Evolutionary conservation across 2,113 vertebrate species (phyloP).

Genomic region (Crocuta crocuta): DNA sequence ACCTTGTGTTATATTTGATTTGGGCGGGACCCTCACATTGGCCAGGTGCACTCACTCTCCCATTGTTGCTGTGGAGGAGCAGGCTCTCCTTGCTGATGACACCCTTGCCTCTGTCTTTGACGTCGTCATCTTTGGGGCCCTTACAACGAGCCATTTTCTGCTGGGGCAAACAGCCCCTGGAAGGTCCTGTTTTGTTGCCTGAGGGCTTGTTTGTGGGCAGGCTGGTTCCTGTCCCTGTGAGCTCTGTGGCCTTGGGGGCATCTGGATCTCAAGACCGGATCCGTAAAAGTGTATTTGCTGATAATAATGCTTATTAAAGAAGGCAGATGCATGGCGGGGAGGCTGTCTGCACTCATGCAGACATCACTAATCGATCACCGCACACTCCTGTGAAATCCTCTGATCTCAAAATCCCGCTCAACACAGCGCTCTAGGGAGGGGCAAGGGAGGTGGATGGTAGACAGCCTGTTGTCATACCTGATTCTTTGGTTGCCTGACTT

Average conservation of each 20-base stretch:
- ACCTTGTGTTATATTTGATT: not conserved
- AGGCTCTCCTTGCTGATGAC: not conserved
- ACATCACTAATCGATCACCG: not conserved
- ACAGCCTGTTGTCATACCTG: not conserved
- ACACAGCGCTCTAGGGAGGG: not conserved
- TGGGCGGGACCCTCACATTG: not conserved
- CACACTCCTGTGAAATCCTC: not conserved
- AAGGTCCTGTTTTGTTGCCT: not conserved
- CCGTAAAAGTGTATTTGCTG: not conserved
- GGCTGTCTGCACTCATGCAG: not conserved
- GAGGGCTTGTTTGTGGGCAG: not conserved
- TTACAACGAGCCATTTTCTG: not conserved
- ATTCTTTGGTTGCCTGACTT: not conserved
- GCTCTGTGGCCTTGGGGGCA: not conserved
- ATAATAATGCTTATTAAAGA: too few relatives aligned
- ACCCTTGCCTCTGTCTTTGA: not conserved
- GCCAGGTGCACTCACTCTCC: too few relatives aligned
- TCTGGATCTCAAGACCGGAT: not conserved
- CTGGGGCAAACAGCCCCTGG: accelerated
- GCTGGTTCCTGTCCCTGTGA: not conserved
- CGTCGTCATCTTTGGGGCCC: not conserved
- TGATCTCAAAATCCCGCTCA: not conserved
- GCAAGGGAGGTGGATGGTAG: accelerated
- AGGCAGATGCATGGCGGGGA: not conserved
- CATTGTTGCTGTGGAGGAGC: not conserved